Evolutionary conservation across 2,113 vertebrate species (phyloP).

Genomic region (Peromyscus maniculatus): DNA sequence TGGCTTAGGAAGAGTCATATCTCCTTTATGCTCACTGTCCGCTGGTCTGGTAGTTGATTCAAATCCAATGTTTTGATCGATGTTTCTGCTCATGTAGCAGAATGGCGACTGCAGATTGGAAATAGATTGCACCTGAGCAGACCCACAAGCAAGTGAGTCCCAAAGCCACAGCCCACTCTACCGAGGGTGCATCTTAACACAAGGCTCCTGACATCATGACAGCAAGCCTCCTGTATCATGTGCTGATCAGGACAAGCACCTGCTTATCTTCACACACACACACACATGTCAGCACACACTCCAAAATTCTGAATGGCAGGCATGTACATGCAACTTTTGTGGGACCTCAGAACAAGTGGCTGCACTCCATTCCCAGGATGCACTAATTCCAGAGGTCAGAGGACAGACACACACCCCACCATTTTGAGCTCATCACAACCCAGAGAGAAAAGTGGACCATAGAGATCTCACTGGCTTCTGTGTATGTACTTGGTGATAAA

Average conservation of each 20-base stretch:
- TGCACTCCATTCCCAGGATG: background rate
- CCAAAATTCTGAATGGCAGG: slow-evolving; percentile 67
- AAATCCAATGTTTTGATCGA: background rate
- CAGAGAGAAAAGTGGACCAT: background rate
- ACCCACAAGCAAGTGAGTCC: background rate
- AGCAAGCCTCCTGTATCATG: background rate
- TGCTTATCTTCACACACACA: slow-evolving; percentile 58
- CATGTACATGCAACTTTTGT: slow-evolving; percentile 30
- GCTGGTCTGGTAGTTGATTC: background rate
- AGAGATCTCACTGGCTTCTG: background rate
- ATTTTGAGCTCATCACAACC: background rate
- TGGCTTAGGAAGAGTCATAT: background rate
- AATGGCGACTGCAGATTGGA: background rate
- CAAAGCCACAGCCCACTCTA: rapidly evolving
- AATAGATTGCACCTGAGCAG: slow-evolving; percentile 26
- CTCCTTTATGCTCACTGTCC: background rate
- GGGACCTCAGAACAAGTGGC: slow-evolving; percentile 49
- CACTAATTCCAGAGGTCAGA: slow-evolving; percentile 9
- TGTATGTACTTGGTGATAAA: background rate
- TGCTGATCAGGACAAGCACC: slow-evolving; percentile 47
- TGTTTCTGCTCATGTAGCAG: background rate
- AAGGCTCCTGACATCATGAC: slow-evolving; percentile 3
- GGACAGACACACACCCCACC: background rate
- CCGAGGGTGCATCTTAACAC: background rate
- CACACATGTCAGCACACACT: slow-evolving; percentile 67